Evolutionary conservation across 2,888 invertebrate species (phyloP).

Genomic region (Cynaeus angustus): DNA sequence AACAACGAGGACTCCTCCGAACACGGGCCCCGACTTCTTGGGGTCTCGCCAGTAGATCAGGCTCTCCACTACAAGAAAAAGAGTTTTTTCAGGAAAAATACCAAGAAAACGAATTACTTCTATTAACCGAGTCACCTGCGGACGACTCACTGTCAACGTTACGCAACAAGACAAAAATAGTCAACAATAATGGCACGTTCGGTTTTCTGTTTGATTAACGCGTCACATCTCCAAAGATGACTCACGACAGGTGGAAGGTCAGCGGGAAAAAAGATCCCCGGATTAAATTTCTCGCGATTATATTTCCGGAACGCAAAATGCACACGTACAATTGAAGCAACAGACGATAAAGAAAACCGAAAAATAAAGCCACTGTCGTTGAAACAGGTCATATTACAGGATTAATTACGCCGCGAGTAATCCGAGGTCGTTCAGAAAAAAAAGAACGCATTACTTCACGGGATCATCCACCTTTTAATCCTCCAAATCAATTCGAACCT

Average conservation of each 20-base stretch:
- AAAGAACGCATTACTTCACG: no score
- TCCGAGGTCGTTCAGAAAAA: neutral
- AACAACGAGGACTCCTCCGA: conserved; percentile 91
- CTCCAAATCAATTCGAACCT: no score
- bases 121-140: neutral
- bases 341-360: neutral
- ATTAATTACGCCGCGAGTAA: neutral
- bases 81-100: neutral
- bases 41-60: conserved; percentile 98
- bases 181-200: conserved; percentile 23
- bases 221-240: conserved; percentile 33
- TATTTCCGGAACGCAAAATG: neutral
- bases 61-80: conserved; percentile 86
- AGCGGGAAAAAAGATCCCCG: neutral
- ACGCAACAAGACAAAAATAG: conserved; percentile 40
- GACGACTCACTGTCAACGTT: conserved; percentile 17
- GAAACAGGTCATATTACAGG: neutral
- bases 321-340: neutral
- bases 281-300: neutral
- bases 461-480: no score
- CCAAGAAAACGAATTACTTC: neutral
- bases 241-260: conserved; percentile 40
- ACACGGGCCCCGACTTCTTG: conserved; percentile 94
- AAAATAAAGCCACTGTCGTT: neutral
- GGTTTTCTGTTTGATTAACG: conserved; percentile 22